Conservation (phyloP, 2,113 vertebrate species). For the Heliornis fulica region DNA sequence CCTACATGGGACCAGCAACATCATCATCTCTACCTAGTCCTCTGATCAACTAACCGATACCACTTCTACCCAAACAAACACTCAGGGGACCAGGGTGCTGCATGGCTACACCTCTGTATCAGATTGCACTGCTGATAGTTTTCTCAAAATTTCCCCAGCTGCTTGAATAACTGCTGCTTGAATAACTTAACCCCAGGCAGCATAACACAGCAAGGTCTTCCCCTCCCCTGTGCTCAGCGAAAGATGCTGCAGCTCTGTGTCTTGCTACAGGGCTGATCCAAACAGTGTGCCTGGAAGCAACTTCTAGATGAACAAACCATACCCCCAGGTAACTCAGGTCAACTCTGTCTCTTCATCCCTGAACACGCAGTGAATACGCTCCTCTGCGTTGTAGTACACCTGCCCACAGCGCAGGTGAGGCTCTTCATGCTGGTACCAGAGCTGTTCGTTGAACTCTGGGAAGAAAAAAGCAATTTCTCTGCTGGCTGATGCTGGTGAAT, state of each 20-base stretch:
- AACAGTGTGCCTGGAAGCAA: not conserved
- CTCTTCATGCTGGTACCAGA: constrained; percentile 86
- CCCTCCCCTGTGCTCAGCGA: not conserved
- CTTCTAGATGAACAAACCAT: not conserved
- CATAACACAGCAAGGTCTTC: rapidly evolving
- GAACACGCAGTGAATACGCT: constrained; percentile 65
- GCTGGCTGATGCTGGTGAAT: constrained; percentile 84
- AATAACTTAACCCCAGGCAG: not conserved
- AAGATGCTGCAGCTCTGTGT: rapidly evolving
- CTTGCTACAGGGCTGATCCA: not conserved
- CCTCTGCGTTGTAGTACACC: constrained; percentile 61
- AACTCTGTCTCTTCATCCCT: not conserved
- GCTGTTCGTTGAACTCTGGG: constrained; percentile 80
- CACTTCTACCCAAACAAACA: not conserved
- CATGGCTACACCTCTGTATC: not conserved
- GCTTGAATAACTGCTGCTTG: not conserved
- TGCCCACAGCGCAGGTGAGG: constrained; percentile 71
- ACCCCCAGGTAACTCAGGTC: not conserved
- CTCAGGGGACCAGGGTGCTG: not conserved
- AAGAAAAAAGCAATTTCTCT: constrained; percentile 92
- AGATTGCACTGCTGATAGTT: not conserved
- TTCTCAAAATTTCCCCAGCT: not conserved
- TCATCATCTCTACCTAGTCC: not conserved
- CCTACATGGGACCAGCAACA: not conserved
- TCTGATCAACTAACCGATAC: not conserved